These are phyloP conservation scores for Pongo abelii DNA, from an alignment of 2,113 vertebrate species.

Conservation along the genomic window DNA sequence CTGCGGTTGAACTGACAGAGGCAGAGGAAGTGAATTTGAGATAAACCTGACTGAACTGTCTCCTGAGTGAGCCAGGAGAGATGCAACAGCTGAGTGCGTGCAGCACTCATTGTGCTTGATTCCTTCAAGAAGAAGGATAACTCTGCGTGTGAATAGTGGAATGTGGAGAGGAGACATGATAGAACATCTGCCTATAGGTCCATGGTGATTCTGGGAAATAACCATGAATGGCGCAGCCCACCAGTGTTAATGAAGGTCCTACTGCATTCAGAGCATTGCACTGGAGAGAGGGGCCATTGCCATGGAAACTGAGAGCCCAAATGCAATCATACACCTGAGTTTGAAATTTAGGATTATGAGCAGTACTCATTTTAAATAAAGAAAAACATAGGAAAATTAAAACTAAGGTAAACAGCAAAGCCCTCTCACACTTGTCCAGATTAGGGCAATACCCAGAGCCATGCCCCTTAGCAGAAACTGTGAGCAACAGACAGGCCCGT, in stretches of 20 bases:
- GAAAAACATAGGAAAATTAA: neutral
- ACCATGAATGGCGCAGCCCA: too few relatives aligned
- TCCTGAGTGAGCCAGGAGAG: neutral
- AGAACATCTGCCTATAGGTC: neutral
- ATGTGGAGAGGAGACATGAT: neutral
- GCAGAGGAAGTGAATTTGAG: neutral
- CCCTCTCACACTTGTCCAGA: neutral
- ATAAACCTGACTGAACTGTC: neutral
- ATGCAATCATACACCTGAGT: neutral
- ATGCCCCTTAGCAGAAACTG: neutral
- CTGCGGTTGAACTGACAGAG: neutral
- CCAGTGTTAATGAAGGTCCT: neutral
- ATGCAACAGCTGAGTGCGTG: neutral
- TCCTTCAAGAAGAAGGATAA: neutral
- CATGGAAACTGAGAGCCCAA: neutral
- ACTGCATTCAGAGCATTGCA: neutral
- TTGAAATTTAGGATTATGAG: neutral
- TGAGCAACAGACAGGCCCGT: fast-evolving
- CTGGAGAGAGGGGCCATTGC: neutral
- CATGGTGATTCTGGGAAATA: neutral
- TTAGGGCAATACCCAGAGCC: neutral
- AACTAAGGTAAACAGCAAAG: neutral
- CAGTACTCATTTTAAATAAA: neutral
- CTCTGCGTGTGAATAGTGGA: neutral
- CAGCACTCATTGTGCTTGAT: neutral